phyloP scores from a whole-genome alignment of 2,888 invertebrate genomes.

The Oligia strigilis region DNA sequence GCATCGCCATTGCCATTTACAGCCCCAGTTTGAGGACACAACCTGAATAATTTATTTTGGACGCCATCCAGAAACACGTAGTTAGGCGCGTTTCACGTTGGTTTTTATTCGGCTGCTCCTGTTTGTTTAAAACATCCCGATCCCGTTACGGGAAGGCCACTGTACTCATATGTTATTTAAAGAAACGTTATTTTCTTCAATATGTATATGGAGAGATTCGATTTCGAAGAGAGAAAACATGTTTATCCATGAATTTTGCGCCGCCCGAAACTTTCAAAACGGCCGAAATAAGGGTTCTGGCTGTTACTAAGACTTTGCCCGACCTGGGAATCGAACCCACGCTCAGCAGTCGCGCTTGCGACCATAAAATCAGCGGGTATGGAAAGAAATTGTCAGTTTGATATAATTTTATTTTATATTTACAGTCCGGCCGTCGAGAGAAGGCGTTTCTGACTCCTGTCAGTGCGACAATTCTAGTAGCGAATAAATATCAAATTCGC shows the following conservation, averaged over 20 bases:
- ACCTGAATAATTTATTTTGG: conserved; percentile 52
- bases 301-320: neutral
- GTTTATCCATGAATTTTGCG: neutral
- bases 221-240: neutral
- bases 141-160: conserved; percentile 8
- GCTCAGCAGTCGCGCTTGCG: too few relatives aligned
- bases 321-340: too few relatives aligned
- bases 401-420: neutral
- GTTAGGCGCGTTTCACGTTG: conserved; percentile 22
- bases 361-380: too few relatives aligned
- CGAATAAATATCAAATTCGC: neutral
- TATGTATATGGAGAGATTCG: neutral
- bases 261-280: neutral
- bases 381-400: neutral
- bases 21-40: conserved; percentile 40
- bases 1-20: conserved; percentile 41
- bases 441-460: neutral
- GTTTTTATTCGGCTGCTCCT: conserved; percentile 36
- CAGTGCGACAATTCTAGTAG: neutral
- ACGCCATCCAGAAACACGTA: conserved; percentile 37
- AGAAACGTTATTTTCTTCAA: neutral
- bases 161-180: conserved; percentile 14
- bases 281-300: neutral
- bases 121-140: conserved; percentile 43
- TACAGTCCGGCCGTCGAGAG: neutral